Conservation (phyloP, 2,888 invertebrate genomes). For the Heliconius erato region DNA sequence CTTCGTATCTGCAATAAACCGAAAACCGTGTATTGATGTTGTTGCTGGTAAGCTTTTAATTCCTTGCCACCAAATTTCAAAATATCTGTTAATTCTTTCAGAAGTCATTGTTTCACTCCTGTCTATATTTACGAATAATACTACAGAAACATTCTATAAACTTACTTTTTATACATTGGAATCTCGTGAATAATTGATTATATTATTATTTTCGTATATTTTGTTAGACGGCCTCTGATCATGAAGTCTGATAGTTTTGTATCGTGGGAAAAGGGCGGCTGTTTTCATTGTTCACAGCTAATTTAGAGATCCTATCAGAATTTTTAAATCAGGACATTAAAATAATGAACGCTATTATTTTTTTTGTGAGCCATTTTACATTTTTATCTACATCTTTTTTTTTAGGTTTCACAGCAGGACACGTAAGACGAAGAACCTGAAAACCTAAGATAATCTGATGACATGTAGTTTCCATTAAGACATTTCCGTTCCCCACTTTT, state of each 20-base stretch:
- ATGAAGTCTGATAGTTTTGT: conserved; percentile 2
- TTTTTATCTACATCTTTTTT: no score
- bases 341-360: conserved; percentile 13
- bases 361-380: conserved; percentile 15
- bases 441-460: no score
- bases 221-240: not conserved
- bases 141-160: not conserved
- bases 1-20: conserved; percentile 87
- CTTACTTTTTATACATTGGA: not conserved
- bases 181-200: not conserved
- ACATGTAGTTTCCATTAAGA: no score
- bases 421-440: no score
- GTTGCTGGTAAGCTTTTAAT: conserved; percentile 80
- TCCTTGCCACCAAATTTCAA: conserved; percentile 80
- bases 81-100: conserved; percentile 56
- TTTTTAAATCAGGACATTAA: conserved; percentile 16
- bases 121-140: not conserved
- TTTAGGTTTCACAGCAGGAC: no score
- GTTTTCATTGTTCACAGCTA: conserved; percentile 48
- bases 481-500: no score
- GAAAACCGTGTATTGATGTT: conserved; percentile 88
- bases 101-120: conserved; percentile 57
- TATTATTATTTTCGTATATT: conserved; percentile 11
- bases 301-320: conserved; percentile 46
- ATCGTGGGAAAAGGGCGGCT: conserved; percentile 63